These are phyloP conservation scores for Perodicticus potto DNA, from an alignment of 2,797 vertebrate species.

Conservation along the genomic window DNA sequence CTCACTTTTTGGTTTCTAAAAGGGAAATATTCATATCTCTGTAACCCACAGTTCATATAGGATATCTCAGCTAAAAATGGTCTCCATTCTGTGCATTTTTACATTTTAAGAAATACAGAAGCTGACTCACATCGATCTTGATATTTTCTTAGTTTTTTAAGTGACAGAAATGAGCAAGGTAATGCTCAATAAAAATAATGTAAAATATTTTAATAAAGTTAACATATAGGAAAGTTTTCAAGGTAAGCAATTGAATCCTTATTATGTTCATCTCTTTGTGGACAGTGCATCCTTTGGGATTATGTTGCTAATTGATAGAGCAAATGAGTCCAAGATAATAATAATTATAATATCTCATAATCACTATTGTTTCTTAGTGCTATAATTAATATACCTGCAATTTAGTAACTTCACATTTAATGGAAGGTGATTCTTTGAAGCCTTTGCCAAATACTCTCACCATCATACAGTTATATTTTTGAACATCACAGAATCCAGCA, in stretches of 20 bases:
- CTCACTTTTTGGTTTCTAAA: neutral
- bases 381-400: constrained; percentile 90
- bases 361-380: neutral
- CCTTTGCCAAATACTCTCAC: constrained; percentile 91
- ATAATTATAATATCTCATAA: neutral
- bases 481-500: constrained; percentile 93
- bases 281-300: neutral
- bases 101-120: neutral
- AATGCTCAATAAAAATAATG: neutral
- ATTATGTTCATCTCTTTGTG: neutral
- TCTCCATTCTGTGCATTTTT: neutral
- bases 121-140: neutral
- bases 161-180: neutral
- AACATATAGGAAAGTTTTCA: neutral
- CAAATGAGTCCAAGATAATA: neutral
- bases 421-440: constrained; percentile 91
- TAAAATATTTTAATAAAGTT: neutral
- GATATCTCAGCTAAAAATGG: neutral
- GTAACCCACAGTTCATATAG: neutral
- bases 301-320: neutral
- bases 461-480: constrained; percentile 89
- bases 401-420: constrained; percentile 95
- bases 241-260: neutral
- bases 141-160: constrained; percentile 37
- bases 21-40: neutral